These are phyloP conservation scores for Cardiocondyla obscurior DNA, from an alignment of 1,140 invertebrate species.

Conservation along the genomic window DNA sequence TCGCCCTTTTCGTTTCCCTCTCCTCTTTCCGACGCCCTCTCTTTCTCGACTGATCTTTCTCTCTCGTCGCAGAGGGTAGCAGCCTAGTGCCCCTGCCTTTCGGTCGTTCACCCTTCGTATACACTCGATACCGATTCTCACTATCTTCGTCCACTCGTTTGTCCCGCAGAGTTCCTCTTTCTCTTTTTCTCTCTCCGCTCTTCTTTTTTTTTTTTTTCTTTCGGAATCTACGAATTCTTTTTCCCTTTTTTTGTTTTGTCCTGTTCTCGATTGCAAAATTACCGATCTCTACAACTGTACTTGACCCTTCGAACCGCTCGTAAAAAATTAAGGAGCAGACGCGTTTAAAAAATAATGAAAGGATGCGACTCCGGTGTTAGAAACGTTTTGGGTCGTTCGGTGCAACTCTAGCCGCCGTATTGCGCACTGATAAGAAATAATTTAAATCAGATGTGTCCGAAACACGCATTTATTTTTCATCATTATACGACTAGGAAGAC, in stretches of 20 bases:
- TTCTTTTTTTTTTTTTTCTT: background rate
- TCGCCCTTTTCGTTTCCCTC: constrained; percentile 47
- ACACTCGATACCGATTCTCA: constrained; percentile 74
- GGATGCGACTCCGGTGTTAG: background rate
- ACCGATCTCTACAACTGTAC: constrained; percentile 73
- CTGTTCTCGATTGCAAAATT: constrained; percentile 59
- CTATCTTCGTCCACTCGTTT: constrained; percentile 29
- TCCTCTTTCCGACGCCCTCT: constrained; percentile 18
- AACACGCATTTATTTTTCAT: background rate
- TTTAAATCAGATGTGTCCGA: background rate
- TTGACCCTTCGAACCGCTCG: constrained; percentile 75
- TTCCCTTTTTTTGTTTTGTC: background rate
- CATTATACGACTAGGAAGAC: background rate
- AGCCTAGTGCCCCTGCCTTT: constrained; percentile 83
- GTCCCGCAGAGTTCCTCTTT: background rate
- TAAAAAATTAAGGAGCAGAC: constrained; percentile 43
- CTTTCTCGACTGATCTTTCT: constrained; percentile 44
- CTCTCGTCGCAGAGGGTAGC: constrained; percentile 79
- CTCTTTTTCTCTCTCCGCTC: background rate
- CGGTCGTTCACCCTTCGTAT: constrained; percentile 82
- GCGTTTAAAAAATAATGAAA: background rate
- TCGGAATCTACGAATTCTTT: background rate
- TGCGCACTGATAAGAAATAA: background rate
- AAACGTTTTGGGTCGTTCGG: background rate
- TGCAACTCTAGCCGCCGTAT: background rate